phyloP scores from a whole-genome alignment of 2,797 vertebrate genomes.

The Girardinus metallicus region DNA sequence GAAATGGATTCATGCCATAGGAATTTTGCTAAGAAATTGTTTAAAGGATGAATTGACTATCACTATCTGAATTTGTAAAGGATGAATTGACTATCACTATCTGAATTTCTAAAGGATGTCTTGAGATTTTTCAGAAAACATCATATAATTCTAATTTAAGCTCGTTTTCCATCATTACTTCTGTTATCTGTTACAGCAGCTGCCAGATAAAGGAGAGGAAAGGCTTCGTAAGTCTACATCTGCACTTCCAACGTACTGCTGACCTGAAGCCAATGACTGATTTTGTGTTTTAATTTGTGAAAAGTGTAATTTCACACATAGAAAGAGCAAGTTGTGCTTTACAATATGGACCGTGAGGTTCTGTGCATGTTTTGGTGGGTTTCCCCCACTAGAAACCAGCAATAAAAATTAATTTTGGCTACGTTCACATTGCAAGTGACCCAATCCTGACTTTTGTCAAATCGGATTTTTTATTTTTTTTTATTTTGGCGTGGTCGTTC shows the following conservation, averaged over 20 bases:
- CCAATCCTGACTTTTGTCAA: too few relatives aligned
- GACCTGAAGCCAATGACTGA: conserved; percentile 22
- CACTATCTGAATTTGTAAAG: too few relatives aligned
- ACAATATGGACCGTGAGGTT: background rate
- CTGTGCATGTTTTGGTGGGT: background rate
- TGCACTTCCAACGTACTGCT: conserved; percentile 8
- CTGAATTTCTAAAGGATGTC: conserved; percentile 25
- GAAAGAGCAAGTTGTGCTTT: background rate
- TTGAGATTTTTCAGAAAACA: conserved; percentile 16
- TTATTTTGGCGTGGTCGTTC: too few relatives aligned
- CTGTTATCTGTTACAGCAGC: conserved; percentile 65
- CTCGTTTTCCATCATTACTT: conserved; percentile 1
- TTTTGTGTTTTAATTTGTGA: conserved; percentile 7
- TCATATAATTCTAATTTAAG: background rate
- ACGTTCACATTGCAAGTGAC: too few relatives aligned
- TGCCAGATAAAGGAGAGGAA: conserved; percentile 66
- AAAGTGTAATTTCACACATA: background rate
- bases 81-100: too few relatives aligned
- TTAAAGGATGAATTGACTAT: conserved; percentile 39
- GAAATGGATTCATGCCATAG: conserved; percentile 57
- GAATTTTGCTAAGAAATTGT: conserved; percentile 65
- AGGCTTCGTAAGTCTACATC: background rate
- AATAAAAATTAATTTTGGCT: background rate
- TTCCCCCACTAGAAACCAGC: background rate
- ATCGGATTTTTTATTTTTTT: too few relatives aligned